Percentiles rank a stretch among this genome's conserved stretches.
These are phyloP conservation scores for Apodemia duryi DNA, from an alignment of 2,888 invertebrate genomes.

Conservation along the genomic window DNA sequence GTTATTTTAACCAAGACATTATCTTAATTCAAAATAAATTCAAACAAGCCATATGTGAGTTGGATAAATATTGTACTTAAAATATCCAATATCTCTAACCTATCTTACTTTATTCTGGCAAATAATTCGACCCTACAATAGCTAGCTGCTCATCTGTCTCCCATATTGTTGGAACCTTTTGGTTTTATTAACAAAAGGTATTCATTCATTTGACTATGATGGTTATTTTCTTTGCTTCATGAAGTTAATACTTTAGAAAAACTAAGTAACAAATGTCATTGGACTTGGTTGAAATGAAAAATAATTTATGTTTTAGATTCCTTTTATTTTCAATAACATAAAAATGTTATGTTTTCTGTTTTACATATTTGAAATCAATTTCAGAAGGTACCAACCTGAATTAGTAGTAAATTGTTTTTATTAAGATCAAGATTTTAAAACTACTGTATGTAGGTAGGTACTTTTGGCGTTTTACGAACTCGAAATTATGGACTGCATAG, in stretches of 20 bases:
- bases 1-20: too few relatives aligned
- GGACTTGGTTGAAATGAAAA: constrained; percentile 30
- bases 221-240: not conserved
- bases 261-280: not conserved
- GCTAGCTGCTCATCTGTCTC: not conserved
- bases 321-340: constrained; percentile 81
- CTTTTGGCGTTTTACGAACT: constrained; percentile 58
- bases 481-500: constrained; percentile 55
- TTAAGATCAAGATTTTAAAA: constrained; percentile 58
- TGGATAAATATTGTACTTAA: too few relatives aligned
- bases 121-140: too few relatives aligned
- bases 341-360: constrained; percentile 78
- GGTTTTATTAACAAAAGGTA: not conserved
- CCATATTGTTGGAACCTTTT: not conserved
- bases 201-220: not conserved
- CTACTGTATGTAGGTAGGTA: constrained; percentile 65
- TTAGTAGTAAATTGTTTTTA: constrained; percentile 64
- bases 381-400: constrained; percentile 66
- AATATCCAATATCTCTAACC: too few relatives aligned
- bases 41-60: too few relatives aligned
- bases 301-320: constrained; percentile 62
- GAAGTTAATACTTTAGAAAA: not conserved
- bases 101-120: too few relatives aligned
- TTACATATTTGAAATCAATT: constrained; percentile 74
- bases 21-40: too few relatives aligned